phyloP scores from a whole-genome alignment of 2,888 invertebrate genomes.

The Agrochola litura region DNA sequence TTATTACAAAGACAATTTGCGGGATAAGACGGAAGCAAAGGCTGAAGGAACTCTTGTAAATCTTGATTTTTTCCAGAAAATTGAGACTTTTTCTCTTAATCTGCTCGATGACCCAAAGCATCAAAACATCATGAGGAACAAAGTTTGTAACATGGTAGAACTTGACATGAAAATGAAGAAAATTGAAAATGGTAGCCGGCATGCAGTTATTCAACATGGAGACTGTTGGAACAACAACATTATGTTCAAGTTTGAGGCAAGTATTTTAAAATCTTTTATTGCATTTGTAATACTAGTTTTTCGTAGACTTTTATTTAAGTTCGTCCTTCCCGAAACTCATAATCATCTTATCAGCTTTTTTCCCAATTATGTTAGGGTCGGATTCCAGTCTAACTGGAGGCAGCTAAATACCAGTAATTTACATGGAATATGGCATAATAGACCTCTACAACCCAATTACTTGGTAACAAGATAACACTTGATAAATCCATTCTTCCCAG shows the following conservation, averaged over 20 bases:
- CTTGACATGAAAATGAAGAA: slow-evolving; percentile 46
- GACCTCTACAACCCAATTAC: background rate
- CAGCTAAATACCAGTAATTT: background rate
- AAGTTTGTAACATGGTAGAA: slow-evolving; percentile 36
- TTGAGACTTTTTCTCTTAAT: slow-evolving; percentile 51
- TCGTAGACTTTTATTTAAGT: background rate
- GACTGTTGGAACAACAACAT: slow-evolving; percentile 79
- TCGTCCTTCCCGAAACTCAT: background rate
- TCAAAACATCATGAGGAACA: slow-evolving; percentile 60
- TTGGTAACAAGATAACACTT: too few species aligned
- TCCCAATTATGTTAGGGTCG: background rate
- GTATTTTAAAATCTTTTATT: slow-evolving; percentile 20
- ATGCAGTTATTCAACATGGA: slow-evolving; percentile 75
- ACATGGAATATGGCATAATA: background rate
- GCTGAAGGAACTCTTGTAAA: slow-evolving; percentile 2
- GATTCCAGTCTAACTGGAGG: too few species aligned
- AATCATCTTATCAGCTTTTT: background rate
- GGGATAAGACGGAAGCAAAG: slow-evolving; percentile 56
- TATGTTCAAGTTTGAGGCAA: slow-evolving; percentile 73
- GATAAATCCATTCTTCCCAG: too few species aligned
- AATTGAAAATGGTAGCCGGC: slow-evolving; percentile 49
- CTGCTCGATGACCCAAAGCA: slow-evolving; percentile 67
- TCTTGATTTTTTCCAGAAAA: slow-evolving; percentile 20
- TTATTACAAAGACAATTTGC: slow-evolving; percentile 53
- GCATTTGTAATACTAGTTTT: background rate